Base-by-base conservation (phyloP, 2,888 invertebrate genomes). In the Torymus auratus region DNA sequence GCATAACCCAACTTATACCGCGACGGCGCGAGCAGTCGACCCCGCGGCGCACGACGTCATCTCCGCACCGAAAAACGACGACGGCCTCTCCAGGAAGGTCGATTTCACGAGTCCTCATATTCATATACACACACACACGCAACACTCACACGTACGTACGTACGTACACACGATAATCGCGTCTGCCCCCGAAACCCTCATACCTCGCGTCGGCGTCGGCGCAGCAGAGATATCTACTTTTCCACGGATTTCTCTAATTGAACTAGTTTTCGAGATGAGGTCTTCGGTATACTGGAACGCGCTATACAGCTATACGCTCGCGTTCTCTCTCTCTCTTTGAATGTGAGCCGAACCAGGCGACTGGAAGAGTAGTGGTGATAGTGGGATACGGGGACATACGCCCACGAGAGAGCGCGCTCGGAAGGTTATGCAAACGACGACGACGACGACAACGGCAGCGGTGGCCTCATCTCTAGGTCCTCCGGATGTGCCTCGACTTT, bases 201-300 rank as follows among this genome's bases (percentile, higher is more conserved):
- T 88, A 88, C 88, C 88, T 87, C 85, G 85, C 69, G n/a, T n/a
- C 58, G 64, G 58, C 53, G 55, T 15, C 78, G 70, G 72, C 77
- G 58, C 50, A 7, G 23, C 41, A 78, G 72, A 83, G 86, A 86
- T 87, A 87, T 85, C 87, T 87, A 86, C 88, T 87, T 88, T 88
- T 87, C 86, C 88, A 86, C 86, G 86, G 86, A 88, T 88, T 88
- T 88, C 88, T 88, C 88, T 88, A 88, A 88, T 88, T 88, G 88
- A 88, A 88, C 88, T 88, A 88, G 88, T 88, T 88, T 86, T 84
- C 86, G 83, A 84, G 85, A 84, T 84, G 84, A 83, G 83, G 83
- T 82, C 82, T 81, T 56, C 2, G 60, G 28, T 52, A 73, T 55
- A 50, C 67, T 64, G 73, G 64, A 41, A 52, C 61, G 56, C 72